A percentile compares a stretch with the other conserved stretches of the same genome.
Evolutionary conservation across 2,113 vertebrate genomes (phyloP).

Genomic region (Salvelinus sp.): DNA sequence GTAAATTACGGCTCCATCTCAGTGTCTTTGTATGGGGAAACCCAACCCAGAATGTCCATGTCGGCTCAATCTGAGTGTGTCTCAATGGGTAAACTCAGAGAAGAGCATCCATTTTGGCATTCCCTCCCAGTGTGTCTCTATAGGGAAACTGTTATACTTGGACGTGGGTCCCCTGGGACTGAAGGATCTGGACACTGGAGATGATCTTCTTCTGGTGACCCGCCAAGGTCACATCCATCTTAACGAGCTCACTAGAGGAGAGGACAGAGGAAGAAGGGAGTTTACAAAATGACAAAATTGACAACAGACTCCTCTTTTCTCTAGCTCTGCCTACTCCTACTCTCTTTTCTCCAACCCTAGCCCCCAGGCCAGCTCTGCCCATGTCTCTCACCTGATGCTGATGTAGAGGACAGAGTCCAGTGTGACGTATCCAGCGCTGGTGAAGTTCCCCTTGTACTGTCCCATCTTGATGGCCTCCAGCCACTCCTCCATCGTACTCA

Average conservation of each 20-base stretch:
- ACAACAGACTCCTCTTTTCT: too few species aligned
- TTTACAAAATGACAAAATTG: background rate
- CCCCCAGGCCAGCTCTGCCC: background rate
- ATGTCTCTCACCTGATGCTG: constrained; percentile 71
- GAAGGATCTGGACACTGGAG: constrained; percentile 73
- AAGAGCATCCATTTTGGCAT: constrained; percentile 56
- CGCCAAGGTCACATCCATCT: constrained; percentile 75
- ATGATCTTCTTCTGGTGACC: constrained; percentile 83
- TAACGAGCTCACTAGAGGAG: constrained; percentile 71
- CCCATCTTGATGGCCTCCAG: constrained; percentile 81
- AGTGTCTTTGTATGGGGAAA: constrained; percentile 52
- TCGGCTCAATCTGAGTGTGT: constrained; percentile 54
- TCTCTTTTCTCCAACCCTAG: too few species aligned
- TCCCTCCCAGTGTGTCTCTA: constrained; percentile 50
- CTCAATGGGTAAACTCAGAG: constrained; percentile 37
- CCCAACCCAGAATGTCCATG: constrained; percentile 48
- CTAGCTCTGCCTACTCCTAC: too few species aligned
- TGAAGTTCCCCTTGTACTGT: constrained; percentile 81
- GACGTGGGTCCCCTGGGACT: constrained; percentile 77
- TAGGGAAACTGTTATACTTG: constrained; percentile 76
- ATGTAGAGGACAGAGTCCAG: constrained; percentile 80
- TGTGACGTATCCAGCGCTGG: constrained; percentile 78
- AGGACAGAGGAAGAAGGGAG: constrained; percentile 18
- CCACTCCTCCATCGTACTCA: constrained; percentile 80
- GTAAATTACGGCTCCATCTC: constrained; percentile 59